Conservation (phyloP, 2,888 invertebrate genomes). For the Diadromus collaris region DNA sequence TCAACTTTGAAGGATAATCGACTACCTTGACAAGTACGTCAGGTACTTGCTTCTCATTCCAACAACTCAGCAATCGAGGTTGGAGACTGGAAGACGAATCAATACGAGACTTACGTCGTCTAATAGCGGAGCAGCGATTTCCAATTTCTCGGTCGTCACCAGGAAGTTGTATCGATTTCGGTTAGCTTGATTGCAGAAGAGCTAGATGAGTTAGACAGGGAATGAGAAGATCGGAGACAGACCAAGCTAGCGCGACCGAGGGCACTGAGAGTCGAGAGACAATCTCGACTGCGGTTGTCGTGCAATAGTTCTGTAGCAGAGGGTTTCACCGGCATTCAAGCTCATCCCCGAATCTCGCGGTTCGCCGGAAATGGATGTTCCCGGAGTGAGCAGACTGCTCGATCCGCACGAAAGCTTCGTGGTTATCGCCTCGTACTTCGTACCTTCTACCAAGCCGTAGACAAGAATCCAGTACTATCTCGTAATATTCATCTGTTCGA, state of each 20-base stretch:
- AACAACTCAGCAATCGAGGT: not conserved
- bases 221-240: constrained; percentile 24
- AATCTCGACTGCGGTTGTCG: constrained; percentile 59
- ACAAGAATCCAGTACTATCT: not conserved
- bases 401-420: not conserved
- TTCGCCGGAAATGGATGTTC: constrained; percentile 59
- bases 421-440: constrained; percentile 17
- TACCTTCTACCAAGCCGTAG: not conserved
- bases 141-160: constrained; percentile 51
- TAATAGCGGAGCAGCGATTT: constrained; percentile 40
- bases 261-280: constrained; percentile 52
- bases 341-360: constrained; percentile 54
- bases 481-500: not conserved
- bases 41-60: not conserved
- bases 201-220: constrained; percentile 22
- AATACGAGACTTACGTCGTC: constrained; percentile 13
- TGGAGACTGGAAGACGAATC: constrained; percentile 15
- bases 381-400: constrained; percentile 31
- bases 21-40: not conserved
- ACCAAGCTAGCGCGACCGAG: constrained; percentile 25
- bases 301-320: constrained; percentile 50
- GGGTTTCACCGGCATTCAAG: constrained; percentile 45
- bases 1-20: constrained; percentile 2
- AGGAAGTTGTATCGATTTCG: constrained; percentile 49
- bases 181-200: constrained; percentile 46